Base-by-base conservation (phyloP, 2,113 vertebrate species). In the Actenoides lindsayi region DNA sequence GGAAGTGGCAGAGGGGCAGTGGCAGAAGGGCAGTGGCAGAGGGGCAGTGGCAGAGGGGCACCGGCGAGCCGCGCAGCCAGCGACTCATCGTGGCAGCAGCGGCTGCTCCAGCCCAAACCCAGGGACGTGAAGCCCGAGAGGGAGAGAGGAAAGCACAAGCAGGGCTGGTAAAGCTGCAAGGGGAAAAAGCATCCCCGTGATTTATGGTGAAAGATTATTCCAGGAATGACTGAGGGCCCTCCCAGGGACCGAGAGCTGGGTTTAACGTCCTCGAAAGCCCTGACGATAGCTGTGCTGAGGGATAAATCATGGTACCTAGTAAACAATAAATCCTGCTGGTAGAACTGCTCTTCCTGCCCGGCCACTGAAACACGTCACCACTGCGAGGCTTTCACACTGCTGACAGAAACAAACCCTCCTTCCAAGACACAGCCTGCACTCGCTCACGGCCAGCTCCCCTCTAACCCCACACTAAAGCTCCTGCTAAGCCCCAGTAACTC, bases 281-380 rank as follows among this genome's bases (percentile, higher is more conserved):
- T 48, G 57, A 59, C 33, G 37, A 79, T n/a, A 53, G 37, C 62
- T 56, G 9, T 48, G 62, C 30, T 6, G 27, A 92, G 24, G 33
- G 62, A 79, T 42, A 30, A 13, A 5, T 24, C 48, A 50, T 11
- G 28, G 48, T 39, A 24, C 57, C 67, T 19, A n/a, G 41, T 25
- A 63, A 90, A 83, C 33, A 79, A 56, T 7, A 70, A 80, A 62
- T 83, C 65, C 56, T 76, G 68, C 63, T 57, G 6, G 27, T 53
- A 27, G 77, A 87, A 57, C 8, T 27, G 16, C 6, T 46, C 57
- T n/a, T 46, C 39, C 46, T 17, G 53, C 14, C 16, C 48, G 48
- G 11, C 9, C 27, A 53, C 9, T 48, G 6, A 18, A 50, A 30
- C 1, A 2, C 4, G 11, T 13, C 4, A 0, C 23, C 46, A 35